Conservation (phyloP, 1,140 invertebrate genomes). For the Platorchestia sp. region DNA sequence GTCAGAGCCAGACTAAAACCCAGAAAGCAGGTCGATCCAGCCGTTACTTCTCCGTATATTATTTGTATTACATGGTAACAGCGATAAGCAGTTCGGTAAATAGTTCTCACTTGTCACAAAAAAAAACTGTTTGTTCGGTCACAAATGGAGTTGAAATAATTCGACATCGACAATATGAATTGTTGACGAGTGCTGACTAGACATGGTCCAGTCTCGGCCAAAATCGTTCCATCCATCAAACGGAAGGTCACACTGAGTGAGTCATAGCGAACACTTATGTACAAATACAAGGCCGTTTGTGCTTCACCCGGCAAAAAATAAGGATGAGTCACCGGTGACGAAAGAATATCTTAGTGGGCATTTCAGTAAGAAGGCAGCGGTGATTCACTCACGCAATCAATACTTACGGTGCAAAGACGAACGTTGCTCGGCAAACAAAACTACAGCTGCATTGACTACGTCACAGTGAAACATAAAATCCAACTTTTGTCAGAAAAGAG, state of each 20-base stretch:
- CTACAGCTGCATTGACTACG: neutral
- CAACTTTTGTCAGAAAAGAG: no score
- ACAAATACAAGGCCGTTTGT: neutral
- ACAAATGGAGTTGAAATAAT: neutral
- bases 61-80: no score
- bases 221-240: neutral
- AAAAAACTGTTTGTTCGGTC: neutral
- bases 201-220: neutral
- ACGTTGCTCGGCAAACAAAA: neutral
- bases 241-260: neutral
- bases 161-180: neutral
- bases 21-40: no score
- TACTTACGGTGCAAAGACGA: neutral
- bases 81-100: neutral
- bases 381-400: neutral
- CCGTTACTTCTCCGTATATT: no score
- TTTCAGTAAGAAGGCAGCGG: neutral
- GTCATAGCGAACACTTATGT: neutral
- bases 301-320: neutral
- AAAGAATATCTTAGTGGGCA: neutral
- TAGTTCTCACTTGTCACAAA: neutral
- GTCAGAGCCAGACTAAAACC: no score
- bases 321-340: neutral
- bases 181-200: neutral
- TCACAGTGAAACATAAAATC: neutral